A percentile compares a stretch with the other conserved stretches of the same genome.
Conservation (phyloP, 2,797 vertebrate genomes). For the Pipistrellus kuhlii region DNA sequence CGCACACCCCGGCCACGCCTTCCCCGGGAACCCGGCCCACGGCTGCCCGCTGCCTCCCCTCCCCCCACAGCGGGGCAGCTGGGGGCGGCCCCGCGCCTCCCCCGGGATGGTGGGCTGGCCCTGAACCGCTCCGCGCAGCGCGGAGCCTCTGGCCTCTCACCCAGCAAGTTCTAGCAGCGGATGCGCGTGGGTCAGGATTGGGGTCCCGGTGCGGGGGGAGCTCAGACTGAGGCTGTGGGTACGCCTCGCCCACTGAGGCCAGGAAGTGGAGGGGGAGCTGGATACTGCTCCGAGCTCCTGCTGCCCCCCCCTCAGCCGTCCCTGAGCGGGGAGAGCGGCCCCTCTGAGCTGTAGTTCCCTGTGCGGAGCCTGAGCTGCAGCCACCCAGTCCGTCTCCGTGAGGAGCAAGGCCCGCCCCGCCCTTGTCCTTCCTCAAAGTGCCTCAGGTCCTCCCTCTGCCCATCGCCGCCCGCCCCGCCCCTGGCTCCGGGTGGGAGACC, state of each 20-base stretch:
- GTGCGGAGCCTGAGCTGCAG: neutral
- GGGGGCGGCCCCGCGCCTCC: neutral
- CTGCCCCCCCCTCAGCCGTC: neutral
- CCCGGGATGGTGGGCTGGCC: neutral
- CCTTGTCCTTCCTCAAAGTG: conserved; percentile 76
- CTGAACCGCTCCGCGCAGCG: neutral
- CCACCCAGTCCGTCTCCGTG: neutral
- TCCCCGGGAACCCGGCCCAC: conserved; percentile 20
- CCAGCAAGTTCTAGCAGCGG: neutral
- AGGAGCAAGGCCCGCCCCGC: conserved; percentile 22
- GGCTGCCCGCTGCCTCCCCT: neutral
- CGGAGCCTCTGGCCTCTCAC: neutral
- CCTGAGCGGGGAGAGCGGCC: neutral
- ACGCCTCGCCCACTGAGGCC: neutral
- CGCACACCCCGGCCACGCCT: neutral
- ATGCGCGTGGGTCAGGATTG: neutral
- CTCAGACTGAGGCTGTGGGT: neutral
- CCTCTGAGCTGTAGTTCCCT: neutral
- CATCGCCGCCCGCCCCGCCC: neutral
- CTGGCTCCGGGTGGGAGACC: conserved; percentile 5
- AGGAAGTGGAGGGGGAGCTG: neutral
- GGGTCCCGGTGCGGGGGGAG: neutral
- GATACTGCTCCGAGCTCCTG: neutral
- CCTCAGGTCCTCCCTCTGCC: conserved; percentile 75
- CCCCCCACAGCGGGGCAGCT: neutral